Conservation (phyloP, 2,888 invertebrate species). For the Myopa testacea region DNA sequence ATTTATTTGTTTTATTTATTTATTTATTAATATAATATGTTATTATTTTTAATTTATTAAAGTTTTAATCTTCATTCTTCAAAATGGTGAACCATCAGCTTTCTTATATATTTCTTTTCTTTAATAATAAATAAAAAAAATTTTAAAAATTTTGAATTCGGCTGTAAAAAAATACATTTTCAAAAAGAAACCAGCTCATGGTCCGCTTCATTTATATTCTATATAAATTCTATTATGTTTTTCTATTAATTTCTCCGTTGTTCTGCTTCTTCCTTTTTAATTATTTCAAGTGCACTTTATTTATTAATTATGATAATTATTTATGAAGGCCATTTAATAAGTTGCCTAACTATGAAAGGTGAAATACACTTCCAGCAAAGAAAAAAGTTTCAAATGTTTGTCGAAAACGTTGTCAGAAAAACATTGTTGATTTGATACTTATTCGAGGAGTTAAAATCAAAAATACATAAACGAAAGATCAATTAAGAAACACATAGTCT, state of each 20-base stretch:
- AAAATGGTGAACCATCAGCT: background rate
- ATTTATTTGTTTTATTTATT: background rate
- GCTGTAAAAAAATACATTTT: too few species aligned
- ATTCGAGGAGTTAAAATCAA: too few species aligned
- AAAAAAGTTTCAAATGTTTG: too few species aligned
- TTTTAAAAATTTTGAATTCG: too few species aligned
- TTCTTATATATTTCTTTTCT: background rate
- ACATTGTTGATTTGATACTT: too few species aligned
- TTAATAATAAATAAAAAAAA: background rate
- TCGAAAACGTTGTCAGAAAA: too few species aligned
- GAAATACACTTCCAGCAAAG: background rate
- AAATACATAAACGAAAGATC: too few species aligned
- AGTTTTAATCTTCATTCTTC: background rate
- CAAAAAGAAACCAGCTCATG: too few species aligned
- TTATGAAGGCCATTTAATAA: background rate
- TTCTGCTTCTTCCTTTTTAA: background rate
- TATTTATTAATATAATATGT: too few species aligned
- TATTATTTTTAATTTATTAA: background rate
- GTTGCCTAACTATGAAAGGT: background rate
- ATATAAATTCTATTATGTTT: background rate
- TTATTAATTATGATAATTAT: background rate
- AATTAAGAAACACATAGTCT: too few species aligned
- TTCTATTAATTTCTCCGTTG: background rate
- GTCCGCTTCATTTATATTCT: too few species aligned
- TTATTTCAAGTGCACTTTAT: background rate